Base-by-base conservation (phyloP, 2,888 invertebrate species). In the Coenonympha glycerion region DNA sequence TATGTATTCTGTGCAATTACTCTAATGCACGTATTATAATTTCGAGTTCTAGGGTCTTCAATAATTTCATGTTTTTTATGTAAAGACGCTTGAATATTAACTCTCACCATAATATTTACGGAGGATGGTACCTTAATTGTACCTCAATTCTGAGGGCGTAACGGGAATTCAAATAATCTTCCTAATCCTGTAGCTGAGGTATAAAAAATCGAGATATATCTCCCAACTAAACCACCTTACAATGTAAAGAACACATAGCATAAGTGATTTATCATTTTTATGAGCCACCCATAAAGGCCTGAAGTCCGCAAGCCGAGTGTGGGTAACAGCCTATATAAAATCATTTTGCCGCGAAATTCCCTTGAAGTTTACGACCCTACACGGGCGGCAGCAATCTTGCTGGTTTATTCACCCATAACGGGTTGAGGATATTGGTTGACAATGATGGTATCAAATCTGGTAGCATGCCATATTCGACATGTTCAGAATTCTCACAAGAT, bases 231-330 rank as follows among this genome's bases (percentile, higher is more conserved):
- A 51, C 53, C 47, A 36, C 53, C 51, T 51, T 52, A 56, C 53
- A 58, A 56, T 69, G 66, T 68, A 66, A 66, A 65, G 68, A 71
- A 65, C 67, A 64, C 59, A 65, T 60, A 64, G 59, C 52, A 50
- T 64, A 65, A 67, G 78, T 77, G 76, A 84, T 84, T 77, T 79
- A 82, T 84, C 82, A 84, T 78, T 81, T 84, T 84, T 84, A 84
- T 80, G 81, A 76, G 72, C 71, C 64, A 42, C 67, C 79, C 79
- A 80, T 83, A 83, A 79, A 79, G 71, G 73, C 71, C 64, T 64
- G 74, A 74, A 79, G 78, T 78, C 67, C 65, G 72, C 73, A 76
- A 79, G 74, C 79, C 82, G 73, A 80, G 81, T 83, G 83, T 79
- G 75, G 76, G 76, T 79, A 81, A 82, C 77, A 76, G 79, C 81